These are phyloP conservation scores for Macrobrachium nipponense DNA, from an alignment of 1,140 invertebrate species.

Conservation along the genomic window DNA sequence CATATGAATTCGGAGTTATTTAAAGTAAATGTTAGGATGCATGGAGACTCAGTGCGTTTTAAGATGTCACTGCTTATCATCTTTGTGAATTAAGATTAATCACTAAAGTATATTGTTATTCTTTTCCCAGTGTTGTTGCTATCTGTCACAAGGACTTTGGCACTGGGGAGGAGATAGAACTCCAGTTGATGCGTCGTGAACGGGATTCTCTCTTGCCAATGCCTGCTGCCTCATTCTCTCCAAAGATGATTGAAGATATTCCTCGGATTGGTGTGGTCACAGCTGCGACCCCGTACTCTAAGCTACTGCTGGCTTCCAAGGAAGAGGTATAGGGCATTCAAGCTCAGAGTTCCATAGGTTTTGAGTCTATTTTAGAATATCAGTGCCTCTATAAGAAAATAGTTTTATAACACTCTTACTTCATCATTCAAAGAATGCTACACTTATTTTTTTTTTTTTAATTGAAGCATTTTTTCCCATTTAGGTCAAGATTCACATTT, in stretches of 20 bases:
- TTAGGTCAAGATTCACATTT: constrained; percentile 68
- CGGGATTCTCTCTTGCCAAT: constrained; percentile 82
- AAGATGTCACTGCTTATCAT: neutral
- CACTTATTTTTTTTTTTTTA: constrained; percentile 11
- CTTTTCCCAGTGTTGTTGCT: constrained; percentile 72
- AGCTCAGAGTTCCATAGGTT: too few relatives aligned
- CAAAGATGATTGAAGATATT: constrained; percentile 66
- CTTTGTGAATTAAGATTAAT: neutral
- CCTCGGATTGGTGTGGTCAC: constrained; percentile 67
- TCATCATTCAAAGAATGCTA: neutral
- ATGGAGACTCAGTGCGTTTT: too few relatives aligned
- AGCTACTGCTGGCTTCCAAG: constrained; percentile 80
- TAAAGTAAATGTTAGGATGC: too few relatives aligned
- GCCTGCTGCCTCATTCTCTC: constrained; percentile 70
- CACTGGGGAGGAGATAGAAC: constrained; percentile 79
- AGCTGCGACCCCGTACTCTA: constrained; percentile 75
- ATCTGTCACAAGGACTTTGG: constrained; percentile 74
- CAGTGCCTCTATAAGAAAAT: too few relatives aligned
- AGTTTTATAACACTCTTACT: neutral
- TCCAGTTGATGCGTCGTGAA: constrained; percentile 88
- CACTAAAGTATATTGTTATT: neutral
- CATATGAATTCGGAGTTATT: too few relatives aligned
- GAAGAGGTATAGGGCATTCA: constrained; percentile 70
- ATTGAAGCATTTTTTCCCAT: constrained; percentile 36
- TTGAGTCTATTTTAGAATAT: too few relatives aligned